Conservation (phyloP, 2,888 invertebrate genomes). For the Chloromyia formosa region DNA sequence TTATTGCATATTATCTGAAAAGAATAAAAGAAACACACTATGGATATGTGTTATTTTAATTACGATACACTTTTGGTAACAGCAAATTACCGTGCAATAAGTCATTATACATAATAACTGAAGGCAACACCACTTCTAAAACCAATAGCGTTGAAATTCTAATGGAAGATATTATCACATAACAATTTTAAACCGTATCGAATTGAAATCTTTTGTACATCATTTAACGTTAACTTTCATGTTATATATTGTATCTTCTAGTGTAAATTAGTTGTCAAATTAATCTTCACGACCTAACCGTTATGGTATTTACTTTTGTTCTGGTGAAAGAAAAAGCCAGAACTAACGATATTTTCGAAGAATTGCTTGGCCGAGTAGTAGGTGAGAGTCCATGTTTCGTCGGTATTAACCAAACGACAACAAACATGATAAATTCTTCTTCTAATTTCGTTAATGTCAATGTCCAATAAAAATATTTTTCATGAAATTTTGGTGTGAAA, state of each 20-base stretch:
- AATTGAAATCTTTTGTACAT: background rate
- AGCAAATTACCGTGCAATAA: too few species aligned
- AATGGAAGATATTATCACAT: too few species aligned
- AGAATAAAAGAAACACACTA: too few species aligned
- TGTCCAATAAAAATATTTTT: background rate
- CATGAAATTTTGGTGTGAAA: too few species aligned
- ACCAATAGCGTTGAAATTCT: too few species aligned
- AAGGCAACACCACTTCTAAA: too few species aligned
- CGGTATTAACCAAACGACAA: background rate
- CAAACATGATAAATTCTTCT: slow-evolving; percentile 2
- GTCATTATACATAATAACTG: too few species aligned
- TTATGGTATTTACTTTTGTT: slow-evolving; percentile 7
- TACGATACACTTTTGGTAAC: too few species aligned
- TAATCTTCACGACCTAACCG: background rate
- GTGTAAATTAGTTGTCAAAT: slow-evolving; percentile 13
- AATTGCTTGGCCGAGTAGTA: background rate
- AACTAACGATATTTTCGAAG: background rate
- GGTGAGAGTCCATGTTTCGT: background rate
- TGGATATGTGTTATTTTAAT: too few species aligned
- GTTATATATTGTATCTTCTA: background rate
- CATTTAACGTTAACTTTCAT: background rate
- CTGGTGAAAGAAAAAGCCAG: background rate
- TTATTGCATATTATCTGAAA: too few species aligned
- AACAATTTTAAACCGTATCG: background rate
- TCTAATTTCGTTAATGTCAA: slow-evolving; percentile 8